These are phyloP conservation scores for Hylia prasina DNA, from an alignment of 2,113 vertebrate species.

Conservation along the genomic window DNA sequence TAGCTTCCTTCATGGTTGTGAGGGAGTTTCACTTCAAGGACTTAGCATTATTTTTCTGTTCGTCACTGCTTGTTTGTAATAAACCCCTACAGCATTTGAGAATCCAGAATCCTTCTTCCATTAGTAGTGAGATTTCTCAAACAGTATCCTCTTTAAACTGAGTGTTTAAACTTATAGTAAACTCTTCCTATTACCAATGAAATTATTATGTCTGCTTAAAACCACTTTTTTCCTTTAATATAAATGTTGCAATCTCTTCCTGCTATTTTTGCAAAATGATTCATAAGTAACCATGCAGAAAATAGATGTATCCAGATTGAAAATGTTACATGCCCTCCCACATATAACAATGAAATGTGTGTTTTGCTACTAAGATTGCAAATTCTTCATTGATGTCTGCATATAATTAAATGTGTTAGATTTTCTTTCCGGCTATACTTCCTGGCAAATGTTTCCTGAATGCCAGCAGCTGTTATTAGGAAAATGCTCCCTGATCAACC, in stretches of 20 bases:
- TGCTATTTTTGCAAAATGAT: slow-evolving; percentile 35
- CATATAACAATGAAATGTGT: slow-evolving; percentile 4
- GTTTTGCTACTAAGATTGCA: slow-evolving; percentile 32
- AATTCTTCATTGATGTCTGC: slow-evolving; percentile 45
- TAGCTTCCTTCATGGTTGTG: neutral
- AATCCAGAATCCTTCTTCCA: neutral
- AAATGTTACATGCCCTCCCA: slow-evolving; percentile 26
- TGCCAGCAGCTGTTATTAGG: slow-evolving; percentile 41
- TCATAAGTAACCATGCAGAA: slow-evolving; percentile 22
- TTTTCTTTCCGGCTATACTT: slow-evolving; percentile 4
- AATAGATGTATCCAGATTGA: neutral
- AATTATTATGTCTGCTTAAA: neutral
- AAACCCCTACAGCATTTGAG: neutral
- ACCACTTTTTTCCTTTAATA: neutral
- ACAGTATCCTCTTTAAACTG: neutral
- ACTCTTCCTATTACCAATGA: neutral
- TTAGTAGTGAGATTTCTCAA: neutral
- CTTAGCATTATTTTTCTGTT: neutral
- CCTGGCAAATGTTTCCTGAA: slow-evolving; percentile 34
- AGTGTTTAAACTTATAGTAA: neutral
- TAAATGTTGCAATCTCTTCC: neutral
- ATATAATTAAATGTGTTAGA: slow-evolving; percentile 20
- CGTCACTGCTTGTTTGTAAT: neutral
- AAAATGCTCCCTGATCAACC: neutral
- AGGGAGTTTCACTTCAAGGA: neutral